phyloP scores from a whole-genome alignment of 2,113 vertebrate species.

The Syrrhaptes paradoxus region DNA sequence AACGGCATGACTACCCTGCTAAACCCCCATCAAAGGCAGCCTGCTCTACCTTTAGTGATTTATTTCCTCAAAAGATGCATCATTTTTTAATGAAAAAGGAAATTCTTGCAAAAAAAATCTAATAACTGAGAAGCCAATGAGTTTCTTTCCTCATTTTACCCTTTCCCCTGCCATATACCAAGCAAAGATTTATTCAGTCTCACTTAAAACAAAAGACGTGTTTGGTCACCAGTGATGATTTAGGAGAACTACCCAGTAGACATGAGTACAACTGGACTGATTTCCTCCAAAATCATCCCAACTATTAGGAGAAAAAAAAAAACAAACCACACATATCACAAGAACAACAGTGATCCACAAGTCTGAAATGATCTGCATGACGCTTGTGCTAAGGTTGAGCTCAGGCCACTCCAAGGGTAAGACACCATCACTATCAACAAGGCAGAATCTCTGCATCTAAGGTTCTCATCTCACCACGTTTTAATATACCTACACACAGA shows the following conservation, averaged over 20 bases:
- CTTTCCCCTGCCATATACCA: neutral
- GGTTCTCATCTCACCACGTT: neutral
- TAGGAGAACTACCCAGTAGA: neutral
- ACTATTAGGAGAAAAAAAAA: neutral
- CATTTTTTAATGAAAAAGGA: neutral
- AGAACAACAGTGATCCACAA: neutral
- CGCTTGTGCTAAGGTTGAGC: neutral
- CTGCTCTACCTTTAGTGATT: neutral
- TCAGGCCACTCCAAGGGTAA: neutral
- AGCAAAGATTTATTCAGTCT: neutral
- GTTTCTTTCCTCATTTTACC: neutral
- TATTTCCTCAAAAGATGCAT: neutral
- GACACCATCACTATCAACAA: neutral
- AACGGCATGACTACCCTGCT: neutral
- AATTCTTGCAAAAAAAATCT: neutral
- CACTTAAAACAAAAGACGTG: neutral
- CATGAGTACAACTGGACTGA: rapidly evolving
- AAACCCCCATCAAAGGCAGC: neutral
- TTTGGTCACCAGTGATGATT: neutral
- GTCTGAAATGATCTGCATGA: neutral
- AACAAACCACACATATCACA: neutral
- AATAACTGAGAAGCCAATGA: neutral
- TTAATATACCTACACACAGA: neutral
- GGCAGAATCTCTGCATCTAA: neutral
- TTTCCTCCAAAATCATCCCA: neutral